A percentile compares a stretch with the other conserved stretches of the same genome.
phyloP scores from a whole-genome alignment of 1,140 invertebrate species.

The Euura lappo region DNA sequence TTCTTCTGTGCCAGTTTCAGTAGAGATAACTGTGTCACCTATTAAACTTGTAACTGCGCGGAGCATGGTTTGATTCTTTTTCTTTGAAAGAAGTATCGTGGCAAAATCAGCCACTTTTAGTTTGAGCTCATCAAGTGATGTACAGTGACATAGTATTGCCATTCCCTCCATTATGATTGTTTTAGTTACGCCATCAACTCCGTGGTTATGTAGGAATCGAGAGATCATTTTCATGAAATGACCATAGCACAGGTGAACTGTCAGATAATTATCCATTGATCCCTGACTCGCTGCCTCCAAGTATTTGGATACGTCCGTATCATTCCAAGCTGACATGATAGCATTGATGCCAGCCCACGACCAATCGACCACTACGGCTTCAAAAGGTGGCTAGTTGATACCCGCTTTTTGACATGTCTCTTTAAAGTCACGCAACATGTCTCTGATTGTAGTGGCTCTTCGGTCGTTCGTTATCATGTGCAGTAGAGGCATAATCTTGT shows the following conservation, averaged over 20 bases:
- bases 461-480: slow-evolving; percentile 3
- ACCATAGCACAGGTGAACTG: slow-evolving; percentile 16
- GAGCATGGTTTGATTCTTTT: too few relatives aligned
- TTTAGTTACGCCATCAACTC: not conserved
- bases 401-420: not conserved
- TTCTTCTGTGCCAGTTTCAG: too few relatives aligned
- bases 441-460: not conserved
- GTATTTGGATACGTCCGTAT: slow-evolving; percentile 1
- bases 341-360: slow-evolving; percentile 7
- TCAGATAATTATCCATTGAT: not conserved
- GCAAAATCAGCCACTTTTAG: too few relatives aligned
- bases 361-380: slow-evolving; percentile 8
- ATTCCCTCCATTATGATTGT: slow-evolving; percentile 17
- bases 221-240: slow-evolving; percentile 25
- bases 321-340: not conserved
- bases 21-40: too few relatives aligned
- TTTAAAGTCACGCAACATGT: not conserved
- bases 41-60: too few relatives aligned
- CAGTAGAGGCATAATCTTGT: slow-evolving; percentile 4
- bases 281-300: not conserved
- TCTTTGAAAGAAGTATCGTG: too few relatives aligned
- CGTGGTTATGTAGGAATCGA: slow-evolving; percentile 11
- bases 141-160: slow-evolving; percentile 14
- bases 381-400: slow-evolving; percentile 2
- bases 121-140: too few relatives aligned